Evolutionary conservation across 2,888 invertebrate species (phyloP).

Genomic region (Polydrusus tereticollis): DNA sequence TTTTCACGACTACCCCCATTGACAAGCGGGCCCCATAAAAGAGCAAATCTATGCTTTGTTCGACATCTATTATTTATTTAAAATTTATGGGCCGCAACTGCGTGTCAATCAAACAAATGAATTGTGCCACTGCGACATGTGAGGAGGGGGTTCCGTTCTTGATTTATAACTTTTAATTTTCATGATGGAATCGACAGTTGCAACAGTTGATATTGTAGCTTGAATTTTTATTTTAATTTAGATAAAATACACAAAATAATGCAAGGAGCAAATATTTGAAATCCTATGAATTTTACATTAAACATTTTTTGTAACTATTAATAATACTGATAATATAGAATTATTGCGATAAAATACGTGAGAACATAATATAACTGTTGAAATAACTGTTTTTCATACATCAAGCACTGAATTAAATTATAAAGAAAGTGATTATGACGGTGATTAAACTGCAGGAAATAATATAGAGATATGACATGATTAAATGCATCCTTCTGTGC

Average conservation of each 20-base stretch:
- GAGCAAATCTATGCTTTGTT: conserved; percentile 47
- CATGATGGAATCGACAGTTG: conserved; percentile 9
- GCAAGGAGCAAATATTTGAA: no score
- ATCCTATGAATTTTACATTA: no score
- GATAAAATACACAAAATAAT: no score
- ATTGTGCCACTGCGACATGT: conserved; percentile 35
- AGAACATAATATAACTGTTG: conserved; percentile 22
- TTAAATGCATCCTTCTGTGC: conserved; percentile 25
- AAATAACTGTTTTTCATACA: conserved; percentile 29
- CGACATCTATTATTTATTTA: conserved; percentile 47
- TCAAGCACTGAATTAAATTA: conserved; percentile 23
- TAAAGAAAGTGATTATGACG: conserved; percentile 18
- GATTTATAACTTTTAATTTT: conserved; percentile 40
- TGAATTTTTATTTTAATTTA: no score
- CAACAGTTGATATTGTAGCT: no score
- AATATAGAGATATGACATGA: conserved; percentile 19
- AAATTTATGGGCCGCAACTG: conserved; percentile 47
- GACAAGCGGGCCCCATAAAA: conserved; percentile 40
- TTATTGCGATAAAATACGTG: neutral
- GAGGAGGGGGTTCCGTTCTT: conserved; percentile 32
- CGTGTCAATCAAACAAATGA: conserved; percentile 46
- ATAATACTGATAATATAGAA: neutral
- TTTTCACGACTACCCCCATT: conserved; percentile 46
- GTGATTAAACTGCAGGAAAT: conserved; percentile 29
- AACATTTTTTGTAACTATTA: neutral